These are phyloP conservation scores for Anarrhichthys ocellatus DNA, from an alignment of 2,113 vertebrate genomes.

Conservation along the genomic window DNA sequence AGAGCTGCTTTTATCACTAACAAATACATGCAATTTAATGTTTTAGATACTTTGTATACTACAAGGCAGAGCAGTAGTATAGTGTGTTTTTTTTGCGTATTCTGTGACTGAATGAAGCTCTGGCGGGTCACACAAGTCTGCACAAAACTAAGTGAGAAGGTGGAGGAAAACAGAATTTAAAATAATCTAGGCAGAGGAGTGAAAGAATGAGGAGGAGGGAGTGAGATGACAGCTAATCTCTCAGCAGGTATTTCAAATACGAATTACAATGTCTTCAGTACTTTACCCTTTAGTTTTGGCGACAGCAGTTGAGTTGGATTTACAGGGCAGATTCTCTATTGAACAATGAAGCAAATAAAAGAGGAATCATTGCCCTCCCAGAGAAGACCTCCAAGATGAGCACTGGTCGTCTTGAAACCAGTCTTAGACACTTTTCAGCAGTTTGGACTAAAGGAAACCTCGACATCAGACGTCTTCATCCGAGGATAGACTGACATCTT, in stretches of 20 bases:
- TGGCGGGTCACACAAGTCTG: constrained; percentile 19
- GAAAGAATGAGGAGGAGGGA: not conserved
- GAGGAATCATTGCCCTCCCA: not conserved
- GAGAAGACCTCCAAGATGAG: not conserved
- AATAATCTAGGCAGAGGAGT: not conserved
- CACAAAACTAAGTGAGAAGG: constrained; percentile 12
- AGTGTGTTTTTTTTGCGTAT: not conserved
- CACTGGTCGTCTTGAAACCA: not conserved
- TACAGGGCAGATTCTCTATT: not conserved
- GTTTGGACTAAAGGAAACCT: not conserved
- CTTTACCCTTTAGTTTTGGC: not conserved
- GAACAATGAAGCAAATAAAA: not conserved
- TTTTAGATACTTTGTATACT: not conserved
- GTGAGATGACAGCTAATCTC: not conserved
- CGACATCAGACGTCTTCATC: too few relatives aligned
- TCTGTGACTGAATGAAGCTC: constrained; percentile 18
- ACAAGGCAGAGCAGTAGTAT: not conserved
- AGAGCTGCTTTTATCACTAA: too few relatives aligned
- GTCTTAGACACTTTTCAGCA: not conserved
- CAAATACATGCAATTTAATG: not conserved
- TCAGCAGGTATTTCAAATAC: not conserved
- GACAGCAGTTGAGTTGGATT: too few relatives aligned
- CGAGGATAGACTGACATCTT: not conserved
- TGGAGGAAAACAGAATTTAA: not conserved
- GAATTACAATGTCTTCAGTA: not conserved